Percentiles rank a stretch among this genome's conserved stretches.
Evolutionary conservation across 1,140 invertebrate species (phyloP).

Genomic region (Conus ventricosus): DNA sequence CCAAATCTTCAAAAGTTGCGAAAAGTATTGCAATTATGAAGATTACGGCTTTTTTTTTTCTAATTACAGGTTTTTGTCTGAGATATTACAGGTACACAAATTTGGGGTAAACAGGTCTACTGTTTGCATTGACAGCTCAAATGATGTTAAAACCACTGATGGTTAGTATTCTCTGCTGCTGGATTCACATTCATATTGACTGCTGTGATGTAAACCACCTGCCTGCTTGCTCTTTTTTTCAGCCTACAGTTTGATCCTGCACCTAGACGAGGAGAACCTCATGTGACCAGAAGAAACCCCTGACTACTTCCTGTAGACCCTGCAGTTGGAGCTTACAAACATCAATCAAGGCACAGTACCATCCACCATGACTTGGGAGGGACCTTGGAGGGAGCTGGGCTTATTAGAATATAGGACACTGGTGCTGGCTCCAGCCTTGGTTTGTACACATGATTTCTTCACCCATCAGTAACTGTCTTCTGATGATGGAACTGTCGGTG

Average conservation of each 20-base stretch:
- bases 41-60: no score
- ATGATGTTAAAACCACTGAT: no score
- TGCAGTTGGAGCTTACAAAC: neutral
- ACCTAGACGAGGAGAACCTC: conserved; percentile 98
- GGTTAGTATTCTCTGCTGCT: no score
- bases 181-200: no score
- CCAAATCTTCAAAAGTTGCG: no score
- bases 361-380: neutral
- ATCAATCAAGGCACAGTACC: neutral
- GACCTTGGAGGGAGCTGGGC: neutral
- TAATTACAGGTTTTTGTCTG: no score
- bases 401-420: neutral
- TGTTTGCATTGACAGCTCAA: no score
- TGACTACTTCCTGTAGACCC: conserved; percentile 97
- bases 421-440: neutral
- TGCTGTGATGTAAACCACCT: no score
- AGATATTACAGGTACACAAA: no score
- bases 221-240: conserved; percentile 56
- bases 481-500: neutral
- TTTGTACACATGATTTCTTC: neutral
- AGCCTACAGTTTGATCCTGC: conserved; percentile 99
- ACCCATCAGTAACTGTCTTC: neutral
- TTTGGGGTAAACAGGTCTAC: no score
- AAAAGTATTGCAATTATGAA: no score
- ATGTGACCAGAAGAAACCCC: conserved; percentile 99